Evolutionary conservation across 1,140 invertebrate species (phyloP), one percentile per base, ranked within the genome.

Genomic region (Hycleus cichorii): DNA sequence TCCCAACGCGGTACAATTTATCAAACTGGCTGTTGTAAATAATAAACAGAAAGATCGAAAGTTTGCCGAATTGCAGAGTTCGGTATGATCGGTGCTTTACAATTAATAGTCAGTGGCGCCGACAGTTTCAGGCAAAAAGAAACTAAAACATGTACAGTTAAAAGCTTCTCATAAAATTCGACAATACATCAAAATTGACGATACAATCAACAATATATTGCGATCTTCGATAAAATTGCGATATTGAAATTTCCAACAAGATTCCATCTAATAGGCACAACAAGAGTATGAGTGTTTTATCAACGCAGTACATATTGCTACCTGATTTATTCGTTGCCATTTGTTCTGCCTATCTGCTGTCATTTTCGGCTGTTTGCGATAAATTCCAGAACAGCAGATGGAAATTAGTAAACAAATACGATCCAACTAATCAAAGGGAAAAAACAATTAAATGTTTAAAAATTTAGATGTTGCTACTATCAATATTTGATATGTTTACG

Each of bases 301-400:
- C 57, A 52, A 25, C 24, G 47, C 49, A 50, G 43, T 52, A 58
- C 57, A 58, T 58, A 58, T 58, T 58, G 57, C 52, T 58, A 27
- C 49, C 51, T 58, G 57, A 58, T 58, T 58, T 58, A 58, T 58
- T 52, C 38, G 49, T 58, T 50, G 49, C 57, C 57, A 58, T 58
- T 58, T 52, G 57, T 58, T 58, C 49, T 58, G 47, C 52, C 57
- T 49, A 58, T 58, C 51, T 58, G 51, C 57, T 52, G 57, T 45
- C 39, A 58, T 48, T 48, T 49, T 50, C 56, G 48, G 49, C 49
- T 48, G 50, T 58, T 48, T 46, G 39, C 57, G 49, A 58, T 58
- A 58, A 58, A 58, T 58, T 58, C 25, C 49, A 32, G 4, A 38
- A 39, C 32, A 39, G 46, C 42, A 58, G 51, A 58, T 58, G 46